A percentile compares a stretch with the other conserved stretches of the same genome.
phyloP scores from a whole-genome alignment of 2,888 invertebrate genomes.

The Caenorhabditis panamensis region DNA sequence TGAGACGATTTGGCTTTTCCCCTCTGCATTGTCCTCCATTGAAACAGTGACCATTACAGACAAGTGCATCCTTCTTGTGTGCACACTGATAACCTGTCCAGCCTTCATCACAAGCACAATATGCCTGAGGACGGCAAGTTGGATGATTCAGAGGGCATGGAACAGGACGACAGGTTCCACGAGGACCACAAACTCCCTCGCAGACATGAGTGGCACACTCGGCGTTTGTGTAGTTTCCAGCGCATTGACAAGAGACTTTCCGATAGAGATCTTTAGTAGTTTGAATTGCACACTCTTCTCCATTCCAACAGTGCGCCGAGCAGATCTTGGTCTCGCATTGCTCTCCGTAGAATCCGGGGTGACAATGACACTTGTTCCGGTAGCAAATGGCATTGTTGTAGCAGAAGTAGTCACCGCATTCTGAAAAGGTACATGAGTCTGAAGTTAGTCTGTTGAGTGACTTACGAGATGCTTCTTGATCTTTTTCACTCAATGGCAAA shows the following conservation, averaged over 20 bases:
- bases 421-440: constrained; percentile 12
- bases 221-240: constrained; percentile 37
- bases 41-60: constrained; percentile 47
- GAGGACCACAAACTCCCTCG: constrained; percentile 53
- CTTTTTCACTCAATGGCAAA: constrained; percentile 13
- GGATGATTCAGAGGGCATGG: constrained; percentile 34
- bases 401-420: constrained; percentile 58
- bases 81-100: constrained; percentile 46
- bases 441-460: background rate
- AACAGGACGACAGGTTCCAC: constrained; percentile 37
- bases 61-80: constrained; percentile 13
- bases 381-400: constrained; percentile 49
- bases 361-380: constrained; percentile 34
- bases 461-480: constrained; percentile 47
- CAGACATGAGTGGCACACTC: constrained; percentile 49
- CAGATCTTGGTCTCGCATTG: constrained; percentile 54
- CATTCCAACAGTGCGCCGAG: constrained; percentile 51
- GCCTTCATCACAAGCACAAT: constrained; percentile 54
- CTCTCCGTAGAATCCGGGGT: constrained; percentile 48
- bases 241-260: constrained; percentile 36
- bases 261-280: background rate
- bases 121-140: constrained; percentile 31
- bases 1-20: background rate
- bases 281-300: constrained; percentile 43
- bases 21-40: constrained; percentile 39